Conservation (phyloP, 2,888 invertebrate species). For the Resseliella maxima region DNA sequence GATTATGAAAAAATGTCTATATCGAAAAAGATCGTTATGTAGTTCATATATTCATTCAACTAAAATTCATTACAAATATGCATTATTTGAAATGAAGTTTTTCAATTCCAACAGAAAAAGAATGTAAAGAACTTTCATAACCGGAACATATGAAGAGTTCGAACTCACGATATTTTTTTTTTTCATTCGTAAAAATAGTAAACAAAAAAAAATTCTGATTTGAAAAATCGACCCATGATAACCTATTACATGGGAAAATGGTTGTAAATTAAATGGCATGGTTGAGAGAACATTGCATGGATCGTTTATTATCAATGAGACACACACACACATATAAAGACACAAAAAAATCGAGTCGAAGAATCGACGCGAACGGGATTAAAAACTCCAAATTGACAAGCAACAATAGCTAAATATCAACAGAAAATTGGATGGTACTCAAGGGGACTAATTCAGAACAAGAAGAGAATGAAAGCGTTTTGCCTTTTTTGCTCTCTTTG, state of each 20-base stretch:
- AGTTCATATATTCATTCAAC: neutral
- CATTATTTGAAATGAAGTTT: no score
- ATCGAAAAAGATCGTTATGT: neutral
- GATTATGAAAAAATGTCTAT: neutral
- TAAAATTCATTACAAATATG: neutral
- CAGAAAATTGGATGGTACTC: neutral
- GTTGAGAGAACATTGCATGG: neutral
- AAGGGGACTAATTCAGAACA: slow-evolving; percentile 7
- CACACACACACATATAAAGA: no score
- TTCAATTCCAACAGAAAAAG: no score
- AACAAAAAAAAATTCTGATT: neutral
- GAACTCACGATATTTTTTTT: no score
- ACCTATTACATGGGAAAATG: neutral
- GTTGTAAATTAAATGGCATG: slow-evolving; percentile 23
- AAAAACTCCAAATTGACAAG: slow-evolving; percentile 8
- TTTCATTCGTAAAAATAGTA: no score
- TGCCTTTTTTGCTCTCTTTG: neutral
- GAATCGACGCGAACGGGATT: slow-evolving; percentile 11
- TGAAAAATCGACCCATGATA: neutral
- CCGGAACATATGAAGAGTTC: no score
- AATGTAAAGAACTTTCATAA: no score
- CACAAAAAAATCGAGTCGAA: neutral
- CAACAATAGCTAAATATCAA: slow-evolving; percentile 8
- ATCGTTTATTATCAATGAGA: slow-evolving; percentile 32
- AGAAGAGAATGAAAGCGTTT: neutral